phyloP scores from a whole-genome alignment of 2,888 invertebrate species.

The Pterostichus madidus region DNA sequence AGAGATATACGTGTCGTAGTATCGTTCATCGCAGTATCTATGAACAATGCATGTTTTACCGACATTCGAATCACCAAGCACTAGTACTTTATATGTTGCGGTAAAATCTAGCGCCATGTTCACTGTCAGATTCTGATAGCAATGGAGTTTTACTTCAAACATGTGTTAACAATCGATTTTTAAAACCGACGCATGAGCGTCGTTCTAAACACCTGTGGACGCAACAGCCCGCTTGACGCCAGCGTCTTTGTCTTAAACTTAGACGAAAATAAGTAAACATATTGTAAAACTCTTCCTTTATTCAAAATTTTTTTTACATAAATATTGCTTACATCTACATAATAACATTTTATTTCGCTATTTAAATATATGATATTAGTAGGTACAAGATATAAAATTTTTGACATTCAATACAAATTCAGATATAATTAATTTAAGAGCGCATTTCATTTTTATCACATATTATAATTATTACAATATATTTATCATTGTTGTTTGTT shows the following conservation, averaged over 20 bases:
- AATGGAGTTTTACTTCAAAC: slow-evolving; percentile 65
- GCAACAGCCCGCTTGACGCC: slow-evolving; percentile 47
- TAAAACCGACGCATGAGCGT: slow-evolving; percentile 64
- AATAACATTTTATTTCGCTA: too few species aligned
- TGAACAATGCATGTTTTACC: slow-evolving; percentile 95
- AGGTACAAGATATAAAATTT: too few species aligned
- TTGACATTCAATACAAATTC: too few species aligned
- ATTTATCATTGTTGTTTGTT: too few species aligned
- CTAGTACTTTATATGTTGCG: slow-evolving; percentile 91
- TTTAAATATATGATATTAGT: too few species aligned
- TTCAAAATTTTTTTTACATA: too few species aligned
- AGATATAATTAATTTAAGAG: too few species aligned
- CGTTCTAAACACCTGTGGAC: slow-evolving; percentile 64
- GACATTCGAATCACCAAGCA: slow-evolving; percentile 93
- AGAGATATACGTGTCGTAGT: slow-evolving; percentile 94
- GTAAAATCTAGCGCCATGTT: slow-evolving; percentile 91
- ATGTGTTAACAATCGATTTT: slow-evolving; percentile 67
- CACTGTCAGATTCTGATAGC: slow-evolving; percentile 64
- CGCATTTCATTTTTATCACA: too few species aligned
- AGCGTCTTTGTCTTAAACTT: slow-evolving; percentile 9
- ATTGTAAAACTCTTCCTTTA: too few species aligned
- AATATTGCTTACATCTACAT: too few species aligned
- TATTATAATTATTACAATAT: too few species aligned
- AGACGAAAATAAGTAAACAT: too few species aligned
- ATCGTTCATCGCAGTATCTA: slow-evolving; percentile 93